Base-by-base conservation (phyloP, 2,888 invertebrate genomes). In the Philereme transversata region DNA sequence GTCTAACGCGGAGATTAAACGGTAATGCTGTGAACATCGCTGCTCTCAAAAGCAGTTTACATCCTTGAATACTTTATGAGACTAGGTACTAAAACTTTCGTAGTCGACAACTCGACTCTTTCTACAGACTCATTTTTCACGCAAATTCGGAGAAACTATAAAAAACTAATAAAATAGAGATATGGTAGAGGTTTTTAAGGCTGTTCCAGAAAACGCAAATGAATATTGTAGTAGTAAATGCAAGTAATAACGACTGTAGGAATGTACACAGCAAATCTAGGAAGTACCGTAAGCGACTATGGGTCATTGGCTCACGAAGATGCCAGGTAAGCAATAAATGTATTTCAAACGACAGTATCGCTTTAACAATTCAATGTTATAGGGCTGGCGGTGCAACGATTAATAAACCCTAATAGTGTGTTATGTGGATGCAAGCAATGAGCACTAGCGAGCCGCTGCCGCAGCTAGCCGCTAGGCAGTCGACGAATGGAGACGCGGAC, bases 251-350 rank as follows among this genome's bases (percentile, higher is more conserved):
- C 57, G 57, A 65, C 71, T 72, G 72, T 78, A 79, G 78, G 75
- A 76, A 79, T 75, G 80, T 84, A 79, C 76, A 77, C 77, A 80
- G 76, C 77, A 70, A 76, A 70, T 71, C 75, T 78, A 78, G 76
- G 76, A 82, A 83, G 85, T 87, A 87, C 87, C 88, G 87, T 87
- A 87, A 85, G 82, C 77, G 74, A 75, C 82, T 79, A 77, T 82
- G 78, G 86, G 87, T 87, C 87, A 86, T 84, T 86, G 87, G 85
- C 87, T 86, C 83, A 85, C 82, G 82, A 81, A 87, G 82, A 84
- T 82, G 82, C 83, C 81, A 77, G 79, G 79, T 80, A 81, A 82
- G 81, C 77, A 81, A 83, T 86, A 84, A 84, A 83, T 78, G 71
- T 80, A 79, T 80, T 81, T 81, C 80, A 82, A 74, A 75, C 72